These are phyloP conservation scores for Amblyjoppa fuscipennis DNA, from an alignment of 2,888 invertebrate genomes.

Conservation along the genomic window DNA sequence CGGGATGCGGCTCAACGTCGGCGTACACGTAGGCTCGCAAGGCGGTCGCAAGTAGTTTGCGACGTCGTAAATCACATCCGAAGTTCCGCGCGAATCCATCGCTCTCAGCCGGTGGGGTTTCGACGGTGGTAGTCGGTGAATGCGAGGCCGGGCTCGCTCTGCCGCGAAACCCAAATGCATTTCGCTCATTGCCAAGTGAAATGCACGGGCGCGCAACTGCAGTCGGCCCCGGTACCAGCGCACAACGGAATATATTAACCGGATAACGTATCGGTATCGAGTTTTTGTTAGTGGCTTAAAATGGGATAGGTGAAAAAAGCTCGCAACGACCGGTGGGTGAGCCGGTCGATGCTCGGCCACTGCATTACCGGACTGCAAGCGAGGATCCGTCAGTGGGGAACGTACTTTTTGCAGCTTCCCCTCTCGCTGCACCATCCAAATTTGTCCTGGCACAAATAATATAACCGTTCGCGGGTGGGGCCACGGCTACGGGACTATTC, in stretches of 20 bases:
- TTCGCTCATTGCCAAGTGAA: slow-evolving; percentile 58
- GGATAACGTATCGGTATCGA: slow-evolving; percentile 29
- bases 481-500: neutral
- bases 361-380: neutral
- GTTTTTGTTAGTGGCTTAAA: slow-evolving; percentile 1
- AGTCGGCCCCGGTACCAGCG: too few relatives aligned
- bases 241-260: slow-evolving; percentile 35
- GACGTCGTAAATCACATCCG: slow-evolving; percentile 77
- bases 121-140: slow-evolving; percentile 1
- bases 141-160: neutral
- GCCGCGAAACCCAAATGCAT: slow-evolving; percentile 70
- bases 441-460: slow-evolving; percentile 1
- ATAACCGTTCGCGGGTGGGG: neutral
- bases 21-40: slow-evolving; percentile 5
- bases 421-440: neutral
- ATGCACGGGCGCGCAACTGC: neutral
- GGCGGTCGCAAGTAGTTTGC: slow-evolving; percentile 74
- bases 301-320: neutral
- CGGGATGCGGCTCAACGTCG: slow-evolving; percentile 23
- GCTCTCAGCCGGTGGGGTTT: slow-evolving; percentile 22
- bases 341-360: neutral
- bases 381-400: neutral
- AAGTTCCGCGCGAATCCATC: slow-evolving; percentile 59
- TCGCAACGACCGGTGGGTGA: neutral
- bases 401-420: neutral